Evolutionary conservation across 2,888 invertebrate genomes (phyloP).

Genomic region (Aporophyla lueneburgensis): DNA sequence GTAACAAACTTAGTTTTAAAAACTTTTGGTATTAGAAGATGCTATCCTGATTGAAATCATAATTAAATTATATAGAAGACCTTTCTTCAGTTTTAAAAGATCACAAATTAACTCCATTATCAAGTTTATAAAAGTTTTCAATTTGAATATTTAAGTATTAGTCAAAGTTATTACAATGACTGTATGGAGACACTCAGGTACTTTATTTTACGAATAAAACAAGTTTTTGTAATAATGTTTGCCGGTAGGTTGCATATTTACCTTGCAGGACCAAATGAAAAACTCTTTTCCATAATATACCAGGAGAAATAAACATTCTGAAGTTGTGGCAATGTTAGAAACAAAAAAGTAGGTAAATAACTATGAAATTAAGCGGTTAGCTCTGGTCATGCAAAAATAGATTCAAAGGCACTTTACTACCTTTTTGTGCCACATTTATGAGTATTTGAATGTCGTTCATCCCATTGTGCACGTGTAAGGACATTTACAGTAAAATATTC

Average conservation of each 20-base stretch:
- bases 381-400: too few relatives aligned
- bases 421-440: not conserved
- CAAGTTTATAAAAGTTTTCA: slow-evolving; percentile 37
- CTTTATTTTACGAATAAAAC: not conserved
- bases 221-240: not conserved
- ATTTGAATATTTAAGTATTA: slow-evolving; percentile 42
- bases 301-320: too few relatives aligned
- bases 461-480: not conserved
- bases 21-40: slow-evolving; percentile 7
- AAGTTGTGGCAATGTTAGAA: not conserved
- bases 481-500: slow-evolving; percentile 6
- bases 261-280: not conserved
- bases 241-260: too few relatives aligned
- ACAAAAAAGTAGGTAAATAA: not conserved
- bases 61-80: slow-evolving; percentile 41
- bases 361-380: not conserved
- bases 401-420: too few relatives aligned
- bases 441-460: not conserved
- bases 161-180: slow-evolving; percentile 9
- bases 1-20: slow-evolving; percentile 8
- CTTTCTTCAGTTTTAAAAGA: slow-evolving; percentile 24
- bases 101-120: slow-evolving; percentile 35
- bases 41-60: slow-evolving; percentile 43
- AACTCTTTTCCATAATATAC: not conserved
- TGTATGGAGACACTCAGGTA: not conserved